phyloP scores from a whole-genome alignment of 1,140 invertebrate species.

The Condylostylus longicornis region DNA sequence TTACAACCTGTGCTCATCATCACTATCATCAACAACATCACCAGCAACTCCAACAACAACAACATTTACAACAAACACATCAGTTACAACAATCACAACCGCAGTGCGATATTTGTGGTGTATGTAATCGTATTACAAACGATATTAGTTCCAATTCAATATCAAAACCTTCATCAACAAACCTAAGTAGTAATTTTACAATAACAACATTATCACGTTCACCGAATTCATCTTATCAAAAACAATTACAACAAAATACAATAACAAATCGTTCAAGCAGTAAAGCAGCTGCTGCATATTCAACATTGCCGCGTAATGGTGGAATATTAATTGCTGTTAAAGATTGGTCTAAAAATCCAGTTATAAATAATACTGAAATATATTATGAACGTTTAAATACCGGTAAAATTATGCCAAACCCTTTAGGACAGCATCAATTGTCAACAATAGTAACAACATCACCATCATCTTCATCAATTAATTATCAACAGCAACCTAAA shows the following conservation, averaged over 20 bases:
- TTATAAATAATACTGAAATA: constrained; percentile 1
- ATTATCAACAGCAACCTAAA: constrained; percentile 1
- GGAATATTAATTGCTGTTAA: constrained; percentile 27
- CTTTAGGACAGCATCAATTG: background rate
- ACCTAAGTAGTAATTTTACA: constrained; percentile 27
- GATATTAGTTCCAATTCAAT: no score
- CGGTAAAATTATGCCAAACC: background rate
- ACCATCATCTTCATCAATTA: background rate
- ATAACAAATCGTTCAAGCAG: constrained; percentile 1
- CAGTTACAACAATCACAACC: background rate
- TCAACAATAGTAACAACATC: background rate
- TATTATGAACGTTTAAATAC: constrained; percentile 6
- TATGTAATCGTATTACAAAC: constrained; percentile 1
- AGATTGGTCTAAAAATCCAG: constrained; percentile 18
- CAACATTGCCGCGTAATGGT: constrained; percentile 25
- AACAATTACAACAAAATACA: constrained; percentile 1
- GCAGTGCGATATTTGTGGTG: constrained; percentile 1
- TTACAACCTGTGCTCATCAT: no score
- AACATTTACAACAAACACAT: background rate
- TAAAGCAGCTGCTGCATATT: constrained; percentile 11
- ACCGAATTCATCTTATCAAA: no score
- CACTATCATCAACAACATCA: no score
- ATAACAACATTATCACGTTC: constrained; percentile 25
- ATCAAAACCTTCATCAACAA: no score
- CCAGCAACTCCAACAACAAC: background rate